Conservation (phyloP, 1,140 invertebrate species). For the Magallana ariakensis region DNA sequence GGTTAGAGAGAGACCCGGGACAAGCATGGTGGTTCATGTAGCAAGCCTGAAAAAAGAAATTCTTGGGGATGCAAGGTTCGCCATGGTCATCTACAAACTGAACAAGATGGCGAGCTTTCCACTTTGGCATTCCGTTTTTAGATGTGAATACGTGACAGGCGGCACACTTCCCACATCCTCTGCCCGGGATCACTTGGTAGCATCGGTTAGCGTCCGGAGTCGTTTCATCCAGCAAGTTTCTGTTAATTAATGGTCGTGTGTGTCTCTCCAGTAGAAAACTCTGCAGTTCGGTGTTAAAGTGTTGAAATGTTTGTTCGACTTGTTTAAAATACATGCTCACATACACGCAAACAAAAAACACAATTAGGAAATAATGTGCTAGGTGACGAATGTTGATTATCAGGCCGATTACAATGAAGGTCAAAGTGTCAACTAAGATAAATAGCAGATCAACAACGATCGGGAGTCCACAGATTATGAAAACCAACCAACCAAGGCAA, state of each 20-base stretch:
- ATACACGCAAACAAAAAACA: not conserved
- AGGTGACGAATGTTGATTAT: not conserved
- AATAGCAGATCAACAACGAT: not conserved
- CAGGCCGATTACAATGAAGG: not conserved
- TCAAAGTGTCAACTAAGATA: not conserved
- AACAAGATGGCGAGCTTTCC: constrained; percentile 1
- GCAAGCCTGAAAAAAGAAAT: constrained; percentile 21
- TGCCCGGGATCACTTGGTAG: constrained; percentile 5
- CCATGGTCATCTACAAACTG: constrained; percentile 19
- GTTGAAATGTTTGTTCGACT: not conserved
- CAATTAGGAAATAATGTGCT: constrained; percentile 13
- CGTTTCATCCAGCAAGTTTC: not conserved
- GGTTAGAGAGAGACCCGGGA: constrained; percentile 1
- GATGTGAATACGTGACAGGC: constrained; percentile 1
- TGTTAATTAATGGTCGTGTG: not conserved
- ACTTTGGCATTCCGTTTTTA: not conserved
- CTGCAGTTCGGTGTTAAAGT: constrained; percentile 11
- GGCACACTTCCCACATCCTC: not conserved
- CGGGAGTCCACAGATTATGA: not conserved
- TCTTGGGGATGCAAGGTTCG: constrained; percentile 13
- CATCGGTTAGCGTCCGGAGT: not conserved
- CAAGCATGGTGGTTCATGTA: constrained; percentile 10
- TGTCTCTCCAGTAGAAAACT: constrained; percentile 19
- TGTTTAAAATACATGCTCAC: not conserved
- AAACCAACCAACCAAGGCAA: constrained; percentile 6